Conservation (phyloP, 2,888 invertebrate genomes). For the Ephialtes manifestator region DNA sequence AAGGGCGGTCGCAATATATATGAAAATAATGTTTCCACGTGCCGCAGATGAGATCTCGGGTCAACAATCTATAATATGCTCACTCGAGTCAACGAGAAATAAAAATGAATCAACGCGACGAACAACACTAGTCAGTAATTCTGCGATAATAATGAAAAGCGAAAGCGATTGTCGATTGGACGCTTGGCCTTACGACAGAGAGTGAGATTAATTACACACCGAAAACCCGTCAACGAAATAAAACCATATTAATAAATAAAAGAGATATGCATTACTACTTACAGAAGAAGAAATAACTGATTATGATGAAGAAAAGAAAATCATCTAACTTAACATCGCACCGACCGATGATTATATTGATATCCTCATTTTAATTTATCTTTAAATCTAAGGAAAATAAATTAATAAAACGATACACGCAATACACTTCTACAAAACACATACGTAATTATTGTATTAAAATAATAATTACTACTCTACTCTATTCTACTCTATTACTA, state of each 20-base stretch:
- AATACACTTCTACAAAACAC: slow-evolving; percentile 76
- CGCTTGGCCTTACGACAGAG: slow-evolving; percentile 49
- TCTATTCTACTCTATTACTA: slow-evolving; percentile 83
- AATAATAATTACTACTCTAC: slow-evolving; percentile 83
- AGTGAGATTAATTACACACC: slow-evolving; percentile 26
- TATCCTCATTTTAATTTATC: slow-evolving; percentile 70
- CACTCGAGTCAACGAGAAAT: slow-evolving; percentile 29
- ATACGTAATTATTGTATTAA: slow-evolving; percentile 83
- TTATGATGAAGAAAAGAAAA: slow-evolving; percentile 2
- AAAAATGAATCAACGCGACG: not conserved
- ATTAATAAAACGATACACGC: slow-evolving; percentile 74
- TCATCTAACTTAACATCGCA: slow-evolving; percentile 47
- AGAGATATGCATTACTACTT: slow-evolving; percentile 64
- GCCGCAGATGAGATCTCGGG: slow-evolving; percentile 45
- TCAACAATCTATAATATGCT: slow-evolving; percentile 29
- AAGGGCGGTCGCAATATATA: slow-evolving; percentile 32
- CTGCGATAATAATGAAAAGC: slow-evolving; percentile 47
- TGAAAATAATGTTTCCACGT: slow-evolving; percentile 36
- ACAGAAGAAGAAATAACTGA: slow-evolving; percentile 38
- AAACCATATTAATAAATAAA: slow-evolving; percentile 23
- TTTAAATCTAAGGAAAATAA: slow-evolving; percentile 64
- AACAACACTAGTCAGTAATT: slow-evolving; percentile 44
- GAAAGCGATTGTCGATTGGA: slow-evolving; percentile 36
- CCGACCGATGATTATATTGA: slow-evolving; percentile 64
- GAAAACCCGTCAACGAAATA: slow-evolving; percentile 25